Evolutionary conservation across 2,797 vertebrate species (phyloP).

Genomic region (Neosilurus hyrtlii): DNA sequence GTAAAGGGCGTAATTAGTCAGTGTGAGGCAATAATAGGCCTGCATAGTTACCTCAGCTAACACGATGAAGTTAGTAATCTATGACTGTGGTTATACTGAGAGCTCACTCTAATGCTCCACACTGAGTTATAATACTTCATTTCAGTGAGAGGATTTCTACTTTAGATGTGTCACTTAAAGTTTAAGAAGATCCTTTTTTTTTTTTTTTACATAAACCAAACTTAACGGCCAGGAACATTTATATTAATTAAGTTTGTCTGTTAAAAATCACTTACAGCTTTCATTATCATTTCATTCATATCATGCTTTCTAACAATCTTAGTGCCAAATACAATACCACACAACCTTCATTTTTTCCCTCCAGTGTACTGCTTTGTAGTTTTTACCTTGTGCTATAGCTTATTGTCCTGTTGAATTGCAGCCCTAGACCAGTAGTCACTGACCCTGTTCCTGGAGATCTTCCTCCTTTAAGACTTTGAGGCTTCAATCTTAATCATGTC

Average conservation of each 20-base stretch:
- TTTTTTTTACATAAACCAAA: neutral
- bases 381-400: neutral
- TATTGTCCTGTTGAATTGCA: neutral
- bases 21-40: slow-evolving; percentile 24
- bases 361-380: neutral
- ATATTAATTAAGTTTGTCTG: neutral
- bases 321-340: neutral
- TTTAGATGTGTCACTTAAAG: neutral
- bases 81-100: slow-evolving; percentile 6
- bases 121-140: neutral
- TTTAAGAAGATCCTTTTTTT: neutral
- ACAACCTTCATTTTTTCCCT: neutral
- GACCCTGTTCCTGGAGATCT: too few species aligned
- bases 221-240: too few species aligned
- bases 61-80: neutral
- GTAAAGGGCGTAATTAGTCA: slow-evolving; percentile 20
- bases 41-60: slow-evolving; percentile 9
- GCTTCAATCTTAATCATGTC: too few species aligned
- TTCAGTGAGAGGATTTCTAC: neutral
- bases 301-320: neutral
- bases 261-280: neutral
- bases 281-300: neutral
- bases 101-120: neutral
- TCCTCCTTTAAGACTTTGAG: too few species aligned
- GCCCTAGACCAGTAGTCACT: too few species aligned